These are phyloP conservation scores for Corythornis leucogaster DNA, from an alignment of 2,797 vertebrate genomes.

Conservation along the genomic window DNA sequence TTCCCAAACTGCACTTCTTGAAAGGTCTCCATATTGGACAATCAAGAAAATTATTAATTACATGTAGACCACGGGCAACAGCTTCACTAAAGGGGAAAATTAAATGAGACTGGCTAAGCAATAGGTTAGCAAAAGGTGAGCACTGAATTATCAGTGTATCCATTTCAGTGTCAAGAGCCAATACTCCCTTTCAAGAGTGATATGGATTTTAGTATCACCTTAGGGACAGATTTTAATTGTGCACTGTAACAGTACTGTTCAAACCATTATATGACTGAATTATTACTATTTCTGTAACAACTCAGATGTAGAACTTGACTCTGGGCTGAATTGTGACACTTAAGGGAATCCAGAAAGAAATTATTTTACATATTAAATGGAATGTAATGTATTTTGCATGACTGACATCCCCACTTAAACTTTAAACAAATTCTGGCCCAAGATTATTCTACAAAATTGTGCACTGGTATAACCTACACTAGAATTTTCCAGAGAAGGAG, in stretches of 20 bases:
- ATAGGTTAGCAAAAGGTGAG: slow-evolving; percentile 45
- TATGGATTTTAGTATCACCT: slow-evolving; percentile 17
- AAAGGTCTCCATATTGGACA: not conserved
- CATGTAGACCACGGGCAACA: not conserved
- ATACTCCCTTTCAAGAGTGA: not conserved
- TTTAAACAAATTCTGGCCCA: not conserved
- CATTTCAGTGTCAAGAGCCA: slow-evolving; percentile 17
- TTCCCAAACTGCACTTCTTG: not conserved
- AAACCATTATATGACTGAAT: not conserved
- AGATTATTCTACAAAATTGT: not conserved
- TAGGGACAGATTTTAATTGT: slow-evolving; percentile 24
- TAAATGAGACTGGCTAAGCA: slow-evolving; percentile 12
- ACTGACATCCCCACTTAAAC: not conserved
- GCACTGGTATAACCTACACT: not conserved
- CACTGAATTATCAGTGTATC: not conserved
- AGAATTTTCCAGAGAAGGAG: not conserved
- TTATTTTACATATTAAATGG: not conserved
- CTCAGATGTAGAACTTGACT: not conserved
- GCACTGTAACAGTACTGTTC: not conserved
- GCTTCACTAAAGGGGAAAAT: slow-evolving; percentile 5
- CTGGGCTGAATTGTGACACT: not conserved
- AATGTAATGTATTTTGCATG: not conserved
- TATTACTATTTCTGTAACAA: slow-evolving; percentile 8
- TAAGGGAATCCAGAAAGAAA: not conserved
- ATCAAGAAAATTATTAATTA: not conserved